Base-by-base conservation (phyloP, 2,797 vertebrate species). In the Mastacembelus armatus region DNA sequence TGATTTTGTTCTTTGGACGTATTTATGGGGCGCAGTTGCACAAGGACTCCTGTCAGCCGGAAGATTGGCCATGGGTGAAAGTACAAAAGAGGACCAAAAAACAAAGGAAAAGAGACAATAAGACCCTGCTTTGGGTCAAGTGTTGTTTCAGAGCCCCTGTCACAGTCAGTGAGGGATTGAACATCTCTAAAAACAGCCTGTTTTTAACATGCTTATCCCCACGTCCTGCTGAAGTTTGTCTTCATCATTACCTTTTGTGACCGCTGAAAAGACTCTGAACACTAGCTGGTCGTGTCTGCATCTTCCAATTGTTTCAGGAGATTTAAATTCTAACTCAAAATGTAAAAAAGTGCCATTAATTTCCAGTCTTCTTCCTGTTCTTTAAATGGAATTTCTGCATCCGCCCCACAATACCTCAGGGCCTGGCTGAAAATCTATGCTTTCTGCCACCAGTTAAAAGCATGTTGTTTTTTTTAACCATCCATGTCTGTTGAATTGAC, bases 281-380 rank as follows among this genome's bases (percentile, higher is more conserved):
- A 65, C 68, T 74, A 64, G 43, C 36, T 40, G 40, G 66, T 77
- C 39, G 66, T 54, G 36, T 67, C 74, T 67, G 66, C 47, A 65
- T 61, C 78, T 67, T 73, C 21, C 68, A 45, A 63, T 61, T 14
- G 59, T 66, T 82, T 80, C 64, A 43, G 61, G 69, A 74, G 29
- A 63, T 69, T 69, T 65, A 29, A 60, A 56, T 71, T 71, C 18
- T 24, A 30, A 65, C 51, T 80, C 50, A 12, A 77, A 86, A 74
- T 81, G 66, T 74, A 40, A 39, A 48, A 67, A 91, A 91, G 91
- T 91, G 89, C 86, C 88, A 88, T 92, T 89, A 58, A 74, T 79
- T 83, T 85, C 49, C 63, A 64, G 47, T 80, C 44, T 68, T 40
- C 36, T 70, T 73, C 52, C 42, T 67, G 29, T 74, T 77, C 52